Evolutionary conservation across 2,113 vertebrate species (phyloP), one percentile per base, ranked within the genome.

Genomic region (Microcebus griseorufus): DNA sequence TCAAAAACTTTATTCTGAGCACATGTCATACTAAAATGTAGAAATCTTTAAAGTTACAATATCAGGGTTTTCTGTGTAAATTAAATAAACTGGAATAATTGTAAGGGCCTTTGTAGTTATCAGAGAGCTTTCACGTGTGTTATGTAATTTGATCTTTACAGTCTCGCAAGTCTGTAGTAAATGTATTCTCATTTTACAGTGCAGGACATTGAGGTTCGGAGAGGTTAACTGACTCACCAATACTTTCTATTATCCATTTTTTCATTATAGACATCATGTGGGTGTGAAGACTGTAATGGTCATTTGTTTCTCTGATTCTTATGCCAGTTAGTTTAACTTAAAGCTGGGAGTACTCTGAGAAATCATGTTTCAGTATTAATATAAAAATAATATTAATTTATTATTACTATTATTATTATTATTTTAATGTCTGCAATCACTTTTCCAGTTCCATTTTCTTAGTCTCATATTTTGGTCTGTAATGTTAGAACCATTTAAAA

Each of bases 401-500:
- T 60, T 58, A 29, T 39, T 42, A 23, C 17, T 34, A 2, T 29
- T 48, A 13, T 84, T 48, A 13, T 84, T 51, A 5, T 45, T 45
- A 39, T 67, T 62, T 70, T 34, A 58, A 48, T 70, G 17, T 16
- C 14, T 42, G 42, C 7, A 62, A 60, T n/a, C 45, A 6, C 17
- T 9, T 88, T 86, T 88, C 14, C 51, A 87, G 78, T 70, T 75
- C 5, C 18, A 7, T 72, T 58, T 53, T 73, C 62, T 84, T 37
- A 65, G 60, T 32, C 8, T 45, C 3, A 17, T 45, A 14, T 34
- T 81, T 69, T 69, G 5, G 14, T 80, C 23, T 73, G 7, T 78
- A 92, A 62, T 82, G 62, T 69, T 92, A 51, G 58, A 95, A 34
- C 25, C 18, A 90, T 53, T 82, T 82, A 34, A 81, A 94, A 88